These are phyloP conservation scores for Oscheius sp. DNA, from an alignment of 2,888 invertebrate species.

Conservation along the genomic window DNA sequence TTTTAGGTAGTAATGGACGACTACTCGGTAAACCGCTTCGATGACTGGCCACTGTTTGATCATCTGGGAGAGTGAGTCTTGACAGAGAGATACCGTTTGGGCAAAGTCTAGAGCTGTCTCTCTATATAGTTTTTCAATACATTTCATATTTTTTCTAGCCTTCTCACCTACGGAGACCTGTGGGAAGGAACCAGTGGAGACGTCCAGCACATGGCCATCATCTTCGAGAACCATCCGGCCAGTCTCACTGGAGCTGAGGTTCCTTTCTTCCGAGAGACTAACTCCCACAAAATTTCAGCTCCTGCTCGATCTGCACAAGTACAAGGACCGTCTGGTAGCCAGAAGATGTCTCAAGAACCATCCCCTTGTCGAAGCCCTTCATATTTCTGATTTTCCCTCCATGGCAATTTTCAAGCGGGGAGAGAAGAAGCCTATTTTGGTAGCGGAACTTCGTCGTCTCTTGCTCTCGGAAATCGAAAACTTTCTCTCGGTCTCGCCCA, in stretches of 20 bases:
- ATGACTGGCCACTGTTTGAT: conserved; percentile 71
- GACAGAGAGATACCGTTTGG: background rate
- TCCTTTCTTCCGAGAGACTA: background rate
- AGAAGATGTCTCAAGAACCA: conserved; percentile 64
- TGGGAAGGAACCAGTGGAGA: conserved; percentile 62
- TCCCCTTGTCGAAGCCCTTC: conserved; percentile 66
- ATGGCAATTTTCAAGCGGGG: conserved; percentile 69
- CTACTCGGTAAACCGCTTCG: conserved; percentile 66
- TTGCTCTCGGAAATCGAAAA: conserved; percentile 66
- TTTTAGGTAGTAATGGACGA: conserved; percentile 64
- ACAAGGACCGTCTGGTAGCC: conserved; percentile 58
- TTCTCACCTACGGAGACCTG: conserved; percentile 68
- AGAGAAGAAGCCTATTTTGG: conserved; percentile 63
- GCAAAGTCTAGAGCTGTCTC: too few species aligned
- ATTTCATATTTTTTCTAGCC: conserved; percentile 46
- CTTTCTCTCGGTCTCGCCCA: conserved; percentile 48
- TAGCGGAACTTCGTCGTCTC: conserved; percentile 68
- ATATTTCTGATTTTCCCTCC: conserved; percentile 70
- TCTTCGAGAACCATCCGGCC: conserved; percentile 67
- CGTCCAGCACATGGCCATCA: conserved; percentile 63
- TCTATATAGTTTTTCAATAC: too few species aligned
- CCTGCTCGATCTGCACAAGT: conserved; percentile 64
- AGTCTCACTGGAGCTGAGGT: conserved; percentile 69
- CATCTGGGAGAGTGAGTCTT: conserved; percentile 65
- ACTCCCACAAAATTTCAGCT: conserved; percentile 52